Percentiles rank a stretch among this genome's conserved stretches.
Conservation (phyloP, 2,113 vertebrate species). For the Orthonyx spaldingii region DNA sequence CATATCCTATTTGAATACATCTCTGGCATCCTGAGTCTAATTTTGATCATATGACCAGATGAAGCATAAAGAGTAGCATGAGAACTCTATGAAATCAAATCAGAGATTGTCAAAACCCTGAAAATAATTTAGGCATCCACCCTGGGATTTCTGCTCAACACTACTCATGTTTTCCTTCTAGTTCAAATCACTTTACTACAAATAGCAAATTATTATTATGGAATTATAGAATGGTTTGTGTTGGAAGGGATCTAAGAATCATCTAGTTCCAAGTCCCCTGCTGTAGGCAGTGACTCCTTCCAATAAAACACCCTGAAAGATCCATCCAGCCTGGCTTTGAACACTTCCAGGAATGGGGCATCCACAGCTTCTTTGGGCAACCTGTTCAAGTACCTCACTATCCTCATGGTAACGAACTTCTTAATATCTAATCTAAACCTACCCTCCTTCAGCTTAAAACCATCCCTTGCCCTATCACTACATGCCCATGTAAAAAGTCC, state of each 20-base stretch:
- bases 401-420: neutral
- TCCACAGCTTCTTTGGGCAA: neutral
- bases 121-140: neutral
- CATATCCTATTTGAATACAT: neutral
- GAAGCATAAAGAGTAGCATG: neutral
- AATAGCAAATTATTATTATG: neutral
- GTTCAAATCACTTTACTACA: neutral
- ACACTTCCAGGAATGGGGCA: neutral
- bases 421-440: neutral
- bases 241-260: neutral
- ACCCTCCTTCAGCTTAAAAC: neutral
- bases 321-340: neutral
- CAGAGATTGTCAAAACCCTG: neutral
- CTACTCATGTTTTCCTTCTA: neutral
- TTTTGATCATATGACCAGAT: neutral
- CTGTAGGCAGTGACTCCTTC: neutral
- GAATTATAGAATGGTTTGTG: neutral
- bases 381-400: neutral
- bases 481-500: neutral
- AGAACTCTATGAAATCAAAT: neutral
- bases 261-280: neutral
- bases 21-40: neutral
- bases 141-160: neutral
- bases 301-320: neutral
- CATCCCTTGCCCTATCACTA: neutral